Conservation (phyloP, 2,797 vertebrate species). For the Lagodon rhomboides region DNA sequence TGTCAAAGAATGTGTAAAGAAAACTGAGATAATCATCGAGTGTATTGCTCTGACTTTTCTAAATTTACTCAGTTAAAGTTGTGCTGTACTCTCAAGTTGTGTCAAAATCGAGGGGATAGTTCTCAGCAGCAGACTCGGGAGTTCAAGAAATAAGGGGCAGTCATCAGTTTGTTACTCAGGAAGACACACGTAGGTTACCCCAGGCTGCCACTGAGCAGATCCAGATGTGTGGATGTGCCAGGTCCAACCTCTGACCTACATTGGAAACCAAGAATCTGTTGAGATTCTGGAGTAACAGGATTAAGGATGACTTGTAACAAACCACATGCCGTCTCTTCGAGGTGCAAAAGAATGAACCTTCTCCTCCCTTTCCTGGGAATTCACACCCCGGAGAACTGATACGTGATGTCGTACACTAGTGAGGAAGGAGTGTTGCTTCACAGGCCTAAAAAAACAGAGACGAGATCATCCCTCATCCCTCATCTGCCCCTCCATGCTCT, state of each 20-base stretch:
- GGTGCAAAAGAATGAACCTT: slow-evolving; percentile 7
- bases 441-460: slow-evolving; percentile 24
- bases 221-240: slow-evolving; percentile 55
- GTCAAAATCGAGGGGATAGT: background rate
- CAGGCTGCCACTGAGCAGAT: slow-evolving; percentile 36
- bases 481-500: slow-evolving; percentile 24
- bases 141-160: background rate
- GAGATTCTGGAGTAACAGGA: slow-evolving; percentile 27
- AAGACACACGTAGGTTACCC: slow-evolving; percentile 3
- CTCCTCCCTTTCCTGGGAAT: slow-evolving; percentile 30
- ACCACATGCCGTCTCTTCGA: slow-evolving; percentile 20
- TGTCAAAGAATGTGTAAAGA: background rate
- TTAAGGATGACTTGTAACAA: slow-evolving; percentile 43
- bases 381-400: slow-evolving; percentile 15
- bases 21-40: too few species aligned
- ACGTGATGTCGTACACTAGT: background rate
- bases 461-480: slow-evolving; percentile 41
- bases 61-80: too few species aligned
- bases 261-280: slow-evolving; percentile 23
- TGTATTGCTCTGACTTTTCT: too few species aligned
- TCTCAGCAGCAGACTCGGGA: slow-evolving; percentile 10
- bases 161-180: background rate
- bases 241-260: slow-evolving; percentile 16
- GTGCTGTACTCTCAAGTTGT: background rate
- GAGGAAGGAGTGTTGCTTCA: slow-evolving; percentile 32